phyloP scores from a whole-genome alignment of 2,888 invertebrate species.

The Cartodere bifasciata region DNA sequence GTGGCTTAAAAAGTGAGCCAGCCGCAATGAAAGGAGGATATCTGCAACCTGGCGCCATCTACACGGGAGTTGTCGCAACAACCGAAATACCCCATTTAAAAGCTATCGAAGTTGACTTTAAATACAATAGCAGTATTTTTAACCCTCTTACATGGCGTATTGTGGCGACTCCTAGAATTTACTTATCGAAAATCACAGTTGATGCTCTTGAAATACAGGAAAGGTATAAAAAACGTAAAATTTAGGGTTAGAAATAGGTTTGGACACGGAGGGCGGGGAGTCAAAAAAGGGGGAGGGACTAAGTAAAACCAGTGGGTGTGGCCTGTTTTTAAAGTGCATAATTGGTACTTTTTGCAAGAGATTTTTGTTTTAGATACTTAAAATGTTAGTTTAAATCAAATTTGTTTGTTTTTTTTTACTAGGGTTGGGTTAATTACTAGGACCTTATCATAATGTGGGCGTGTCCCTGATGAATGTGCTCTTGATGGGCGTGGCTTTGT shows the following conservation, averaged over 20 bases:
- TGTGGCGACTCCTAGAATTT: slow-evolving; percentile 59
- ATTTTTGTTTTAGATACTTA: slow-evolving; percentile 3
- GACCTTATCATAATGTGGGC: too few species aligned
- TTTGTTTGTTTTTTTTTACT: too few species aligned
- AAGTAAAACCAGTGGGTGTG: too few species aligned
- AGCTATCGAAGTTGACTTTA: slow-evolving; percentile 63
- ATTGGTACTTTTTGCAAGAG: too few species aligned
- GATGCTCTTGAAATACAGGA: slow-evolving; percentile 59
- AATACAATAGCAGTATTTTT: slow-evolving; percentile 61
- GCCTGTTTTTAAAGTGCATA: too few species aligned
- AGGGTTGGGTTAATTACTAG: too few species aligned
- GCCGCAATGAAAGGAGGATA: slow-evolving; percentile 31
- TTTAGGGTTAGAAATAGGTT: background rate
- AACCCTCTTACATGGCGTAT: slow-evolving; percentile 79
- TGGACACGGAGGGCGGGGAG: too few species aligned
- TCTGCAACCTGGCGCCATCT: slow-evolving; percentile 60
- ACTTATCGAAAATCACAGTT: slow-evolving; percentile 56
- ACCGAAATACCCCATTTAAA: slow-evolving; percentile 53
- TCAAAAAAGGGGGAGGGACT: too few species aligned
- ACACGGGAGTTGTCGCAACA: slow-evolving; percentile 55
- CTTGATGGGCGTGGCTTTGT: slow-evolving; percentile 3
- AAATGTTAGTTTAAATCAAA: slow-evolving; percentile 3
- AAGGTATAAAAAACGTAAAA: too few species aligned
- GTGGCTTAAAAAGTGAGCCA: slow-evolving; percentile 24
- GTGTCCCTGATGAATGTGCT: too few species aligned